Evolutionary conservation across 1,140 invertebrate species (phyloP).

Genomic region (Drosophila pachea): DNA sequence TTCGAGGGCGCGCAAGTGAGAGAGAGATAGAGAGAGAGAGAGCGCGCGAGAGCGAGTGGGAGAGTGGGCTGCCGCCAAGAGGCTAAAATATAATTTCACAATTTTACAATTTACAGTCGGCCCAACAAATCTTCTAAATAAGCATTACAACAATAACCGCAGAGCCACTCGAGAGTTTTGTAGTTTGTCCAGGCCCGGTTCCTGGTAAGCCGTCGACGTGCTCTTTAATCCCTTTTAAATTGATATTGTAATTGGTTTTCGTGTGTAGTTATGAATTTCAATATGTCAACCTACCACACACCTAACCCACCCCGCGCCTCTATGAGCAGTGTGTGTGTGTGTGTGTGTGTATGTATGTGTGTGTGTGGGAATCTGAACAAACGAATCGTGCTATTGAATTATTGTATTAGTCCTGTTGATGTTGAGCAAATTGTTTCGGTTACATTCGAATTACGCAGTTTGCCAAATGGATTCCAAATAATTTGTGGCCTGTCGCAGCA

Average conservation of each 20-base stretch:
- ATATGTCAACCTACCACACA: conserved; percentile 51
- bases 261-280: conserved; percentile 73
- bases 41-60: no score
- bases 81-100: conserved; percentile 31
- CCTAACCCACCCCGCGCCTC: no score
- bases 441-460: conserved; percentile 3
- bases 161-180: conserved; percentile 6
- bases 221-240: conserved; percentile 75
- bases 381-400: conserved; percentile 26
- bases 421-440: conserved; percentile 21
- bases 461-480: neutral
- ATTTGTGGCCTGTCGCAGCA: neutral
- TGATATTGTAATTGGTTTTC: conserved; percentile 77
- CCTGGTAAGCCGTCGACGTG: conserved; percentile 38
- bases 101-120: conserved; percentile 16
- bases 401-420: conserved; percentile 30
- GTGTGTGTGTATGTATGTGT: conserved; percentile 33
- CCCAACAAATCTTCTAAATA: conserved; percentile 46
- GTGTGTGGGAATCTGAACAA: conserved; percentile 11
- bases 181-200: conserved; percentile 31
- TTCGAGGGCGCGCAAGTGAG: conserved; percentile 11
- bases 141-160: conserved; percentile 4
- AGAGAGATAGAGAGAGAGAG: no score
- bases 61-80: conserved; percentile 2
- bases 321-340: no score